A percentile compares a stretch with the other conserved stretches of the same genome.
Evolutionary conservation across 2,113 vertebrate genomes (phyloP).

Genomic region (Podarcis raffonei): DNA sequence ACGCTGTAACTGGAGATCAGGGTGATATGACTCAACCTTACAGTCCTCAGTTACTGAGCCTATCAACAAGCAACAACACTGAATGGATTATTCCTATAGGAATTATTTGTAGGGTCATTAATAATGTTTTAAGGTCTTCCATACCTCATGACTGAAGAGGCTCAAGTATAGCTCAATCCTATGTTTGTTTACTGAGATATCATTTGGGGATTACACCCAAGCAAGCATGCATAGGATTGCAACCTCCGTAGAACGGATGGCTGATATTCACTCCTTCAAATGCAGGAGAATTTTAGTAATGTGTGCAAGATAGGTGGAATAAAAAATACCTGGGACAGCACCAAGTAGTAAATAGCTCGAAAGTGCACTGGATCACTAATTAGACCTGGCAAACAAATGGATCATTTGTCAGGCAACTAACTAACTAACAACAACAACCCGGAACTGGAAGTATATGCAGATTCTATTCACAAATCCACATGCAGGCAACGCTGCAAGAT

Average conservation of each 20-base stretch:
- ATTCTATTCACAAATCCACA: background rate
- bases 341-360: background rate
- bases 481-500: background rate
- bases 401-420: background rate
- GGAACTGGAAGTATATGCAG: background rate
- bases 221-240: background rate
- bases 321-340: background rate
- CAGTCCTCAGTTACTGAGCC: background rate
- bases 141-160: background rate
- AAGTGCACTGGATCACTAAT: background rate
- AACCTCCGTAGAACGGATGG: background rate
- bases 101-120: background rate
- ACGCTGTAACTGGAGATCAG: background rate
- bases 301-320: background rate
- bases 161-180: background rate
- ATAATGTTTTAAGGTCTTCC: background rate
- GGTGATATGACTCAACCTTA: background rate
- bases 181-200: background rate
- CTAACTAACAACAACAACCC: background rate
- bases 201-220: background rate
- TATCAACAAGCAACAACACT: background rate
- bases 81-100: background rate
- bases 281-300: background rate
- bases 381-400: background rate
- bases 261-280: background rate